phyloP scores from a whole-genome alignment of 2,797 vertebrate genomes.

The Mormyrops attenuatus region DNA sequence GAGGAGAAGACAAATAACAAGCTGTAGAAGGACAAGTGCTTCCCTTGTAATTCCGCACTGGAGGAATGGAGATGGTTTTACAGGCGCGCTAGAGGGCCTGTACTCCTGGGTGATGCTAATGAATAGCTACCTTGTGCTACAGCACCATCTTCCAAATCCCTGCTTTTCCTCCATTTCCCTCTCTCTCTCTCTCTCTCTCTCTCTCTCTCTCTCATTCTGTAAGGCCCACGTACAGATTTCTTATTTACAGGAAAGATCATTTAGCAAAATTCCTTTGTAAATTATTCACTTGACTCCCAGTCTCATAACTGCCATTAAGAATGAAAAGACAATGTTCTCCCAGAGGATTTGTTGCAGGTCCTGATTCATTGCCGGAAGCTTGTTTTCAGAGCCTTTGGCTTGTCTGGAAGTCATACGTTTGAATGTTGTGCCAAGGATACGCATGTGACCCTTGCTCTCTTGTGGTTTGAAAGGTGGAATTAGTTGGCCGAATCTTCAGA shows the following conservation, averaged over 20 bases:
- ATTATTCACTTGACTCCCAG: not conserved
- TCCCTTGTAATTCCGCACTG: slow-evolving; percentile 32
- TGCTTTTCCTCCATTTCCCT: not conserved
- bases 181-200: not conserved
- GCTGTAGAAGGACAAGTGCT: slow-evolving; percentile 38
- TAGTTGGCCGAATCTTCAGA: slow-evolving; percentile 16
- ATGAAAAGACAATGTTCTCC: not conserved
- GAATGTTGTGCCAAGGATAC: not conserved
- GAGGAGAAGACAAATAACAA: slow-evolving; percentile 41
- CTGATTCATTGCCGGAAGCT: not conserved
- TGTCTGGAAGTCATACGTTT: not conserved
- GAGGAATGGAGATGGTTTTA: slow-evolving; percentile 32
- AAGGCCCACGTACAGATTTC: not conserved
- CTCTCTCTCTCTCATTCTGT: not conserved
- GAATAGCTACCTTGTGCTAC: slow-evolving; percentile 26
- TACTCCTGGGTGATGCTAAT: slow-evolving; percentile 8
- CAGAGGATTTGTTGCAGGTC: not conserved
- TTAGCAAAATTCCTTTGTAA: slow-evolving; percentile 3
- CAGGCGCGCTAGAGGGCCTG: not conserved
- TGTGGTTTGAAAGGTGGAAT: slow-evolving; percentile 13
- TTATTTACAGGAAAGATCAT: not conserved
- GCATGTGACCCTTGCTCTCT: not conserved
- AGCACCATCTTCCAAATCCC: slow-evolving; percentile 25
- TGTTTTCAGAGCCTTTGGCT: not conserved
- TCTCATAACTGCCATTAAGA: not conserved